phyloP scores from a whole-genome alignment of 2,113 vertebrate species.

The Aldabrachelys gigantea region DNA sequence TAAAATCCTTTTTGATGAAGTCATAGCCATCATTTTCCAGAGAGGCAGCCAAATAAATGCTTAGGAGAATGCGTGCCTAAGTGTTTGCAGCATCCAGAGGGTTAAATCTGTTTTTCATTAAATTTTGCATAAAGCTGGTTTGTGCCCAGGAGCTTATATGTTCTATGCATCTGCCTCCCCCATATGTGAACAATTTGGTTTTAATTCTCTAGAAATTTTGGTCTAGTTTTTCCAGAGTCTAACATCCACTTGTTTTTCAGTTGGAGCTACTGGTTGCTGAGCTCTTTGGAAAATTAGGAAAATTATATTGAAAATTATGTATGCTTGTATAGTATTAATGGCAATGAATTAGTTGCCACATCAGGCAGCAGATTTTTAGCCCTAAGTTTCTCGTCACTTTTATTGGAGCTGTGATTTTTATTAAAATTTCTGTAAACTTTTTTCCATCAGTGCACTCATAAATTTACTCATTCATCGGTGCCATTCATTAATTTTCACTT shows the following conservation, averaged over 20 bases:
- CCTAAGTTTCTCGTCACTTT: conserved; percentile 28
- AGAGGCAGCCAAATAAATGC: neutral
- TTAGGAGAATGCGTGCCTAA: neutral
- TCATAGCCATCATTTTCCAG: neutral
- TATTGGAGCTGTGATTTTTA: conserved; percentile 28
- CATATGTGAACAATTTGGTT: neutral
- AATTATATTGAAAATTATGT: neutral
- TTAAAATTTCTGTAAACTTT: conserved; percentile 72
- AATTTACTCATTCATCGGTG: conserved; percentile 61
- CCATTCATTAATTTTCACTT: conserved; percentile 65
- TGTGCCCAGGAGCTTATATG: neutral
- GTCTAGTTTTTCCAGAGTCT: neutral
- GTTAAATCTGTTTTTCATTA: neutral
- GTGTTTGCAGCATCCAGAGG: neutral
- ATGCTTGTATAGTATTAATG: neutral
- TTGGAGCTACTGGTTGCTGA: neutral
- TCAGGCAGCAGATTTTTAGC: neutral
- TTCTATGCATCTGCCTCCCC: neutral
- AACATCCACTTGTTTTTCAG: neutral
- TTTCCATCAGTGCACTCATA: conserved; percentile 42
- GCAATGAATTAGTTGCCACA: neutral
- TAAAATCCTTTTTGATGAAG: neutral
- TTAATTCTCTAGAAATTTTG: neutral
- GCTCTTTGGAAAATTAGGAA: neutral
- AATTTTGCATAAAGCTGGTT: neutral